Evolutionary conservation across 2,888 invertebrate species (phyloP), one percentile per base, ranked within the genome.

Genomic region (Plutella xylostella): DNA sequence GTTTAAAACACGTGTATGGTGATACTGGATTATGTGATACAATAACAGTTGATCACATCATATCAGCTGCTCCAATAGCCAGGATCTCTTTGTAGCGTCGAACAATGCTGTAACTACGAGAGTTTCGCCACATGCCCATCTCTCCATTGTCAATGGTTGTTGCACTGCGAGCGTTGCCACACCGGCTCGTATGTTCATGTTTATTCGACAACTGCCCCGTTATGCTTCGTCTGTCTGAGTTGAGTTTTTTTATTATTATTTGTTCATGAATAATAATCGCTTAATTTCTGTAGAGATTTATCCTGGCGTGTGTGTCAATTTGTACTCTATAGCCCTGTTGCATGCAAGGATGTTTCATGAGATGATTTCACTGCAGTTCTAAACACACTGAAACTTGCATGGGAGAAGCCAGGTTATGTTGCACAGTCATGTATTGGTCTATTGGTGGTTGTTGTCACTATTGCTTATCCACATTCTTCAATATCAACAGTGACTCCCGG

Each of bases 11-110:
- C 7, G 11, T 25, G 25, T 25, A 1, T n/a, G 14, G 19, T 38
- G 38, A 38, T 20, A 38, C 20, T 38, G 7, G 17, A 25, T 25
- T 6, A 60, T 60, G 60, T 57, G 55, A 56, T 63, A 62, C 66
- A 67, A 65, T 65, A 59, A 56, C 60, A 54, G 55, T 61, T 55
- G 61, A 63, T 68, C 63, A 62, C 55, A 60, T 66, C 68, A 71
- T 69, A 71, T 73, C 67, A 68, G 65, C 60, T 61, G 42, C 61
- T 60, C 57, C 56, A 58, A 55, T 55, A 47, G 49, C 48, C 45
- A 40, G 51, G n/a, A n/a, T n/a, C n/a, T n/a, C 46, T 34, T 34
- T 15, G 34, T 15, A 15, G 17, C 14, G 17, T 6, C 37, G 50
- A 55, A 60, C 58, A 59, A 60, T 58, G 56, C 53, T 51, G 48